Percentiles rank a stretch among this genome's conserved stretches.
phyloP scores from a whole-genome alignment of 2,888 invertebrate species.

The Lepetodrilus schrolli region DNA sequence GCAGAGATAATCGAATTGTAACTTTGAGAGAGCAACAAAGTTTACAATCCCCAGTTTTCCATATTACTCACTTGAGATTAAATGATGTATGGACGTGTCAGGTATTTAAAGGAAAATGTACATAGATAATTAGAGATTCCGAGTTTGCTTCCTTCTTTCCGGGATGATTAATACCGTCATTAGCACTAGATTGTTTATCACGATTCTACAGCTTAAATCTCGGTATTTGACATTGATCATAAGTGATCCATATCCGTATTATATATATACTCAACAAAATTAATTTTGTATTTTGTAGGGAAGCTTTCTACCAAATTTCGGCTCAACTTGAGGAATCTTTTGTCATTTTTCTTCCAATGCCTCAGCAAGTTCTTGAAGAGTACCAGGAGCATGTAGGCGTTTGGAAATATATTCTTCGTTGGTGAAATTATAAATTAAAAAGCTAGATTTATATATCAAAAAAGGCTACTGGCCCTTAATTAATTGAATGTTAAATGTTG shows the following conservation, averaged over 20 bases:
- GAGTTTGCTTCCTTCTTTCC: not conserved
- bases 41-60: not conserved
- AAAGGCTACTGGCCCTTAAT: too few relatives aligned
- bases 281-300: not conserved
- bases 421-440: too few relatives aligned
- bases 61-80: not conserved
- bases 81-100: not conserved
- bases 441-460: too few relatives aligned
- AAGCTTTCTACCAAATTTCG: not conserved
- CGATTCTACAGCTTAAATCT: not conserved
- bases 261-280: not conserved
- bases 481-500: too few relatives aligned
- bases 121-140: not conserved
- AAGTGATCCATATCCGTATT: not conserved
- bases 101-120: not conserved
- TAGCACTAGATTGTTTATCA: not conserved
- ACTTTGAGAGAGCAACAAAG: conserved; percentile 4
- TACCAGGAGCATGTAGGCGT: too few relatives aligned
- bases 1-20: conserved; percentile 17
- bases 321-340: not conserved
- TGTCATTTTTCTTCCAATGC: too few relatives aligned
- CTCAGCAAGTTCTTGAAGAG: too few relatives aligned
- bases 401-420: too few relatives aligned
- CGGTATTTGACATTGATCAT: not conserved
- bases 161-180: not conserved